A percentile compares a stretch with the other conserved stretches of the same genome.
Conservation (phyloP, 2,888 invertebrate species). For the Andrena marginata region DNA sequence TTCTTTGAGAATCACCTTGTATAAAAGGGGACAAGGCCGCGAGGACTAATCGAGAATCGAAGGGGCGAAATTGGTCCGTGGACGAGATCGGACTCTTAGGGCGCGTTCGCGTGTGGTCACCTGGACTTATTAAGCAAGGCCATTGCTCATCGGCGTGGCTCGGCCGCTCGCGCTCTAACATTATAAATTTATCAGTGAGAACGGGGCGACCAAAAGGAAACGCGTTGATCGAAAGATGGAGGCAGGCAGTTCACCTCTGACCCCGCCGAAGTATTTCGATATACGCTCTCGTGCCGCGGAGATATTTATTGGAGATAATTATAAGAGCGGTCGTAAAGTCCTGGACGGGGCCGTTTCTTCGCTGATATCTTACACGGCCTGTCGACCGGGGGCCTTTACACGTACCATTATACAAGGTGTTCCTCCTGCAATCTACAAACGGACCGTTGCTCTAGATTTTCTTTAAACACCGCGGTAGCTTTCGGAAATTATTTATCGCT, state of each 20-base stretch:
- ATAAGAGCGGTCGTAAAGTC: constrained; percentile 85
- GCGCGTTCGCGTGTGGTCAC: constrained; percentile 77
- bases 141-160: constrained; percentile 73
- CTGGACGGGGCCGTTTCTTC: constrained; percentile 80
- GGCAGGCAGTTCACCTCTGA: constrained; percentile 81
- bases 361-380: constrained; percentile 83
- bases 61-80: constrained; percentile 75
- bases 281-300: constrained; percentile 83
- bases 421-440: constrained; percentile 5
- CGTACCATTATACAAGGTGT: constrained; percentile 76
- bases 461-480: neutral
- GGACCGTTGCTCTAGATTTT: neutral
- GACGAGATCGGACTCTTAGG: constrained; percentile 27
- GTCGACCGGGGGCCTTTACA: constrained; percentile 67
- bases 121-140: constrained; percentile 77
- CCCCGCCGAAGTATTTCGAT: constrained; percentile 82
- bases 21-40: constrained; percentile 44
- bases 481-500: neutral
- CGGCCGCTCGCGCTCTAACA: constrained; percentile 69
- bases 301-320: constrained; percentile 85
- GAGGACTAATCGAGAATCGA: constrained; percentile 74
- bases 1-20: neutral
- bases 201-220: constrained; percentile 79
- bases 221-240: constrained; percentile 83
- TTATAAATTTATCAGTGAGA: constrained; percentile 83